Base-by-base conservation (phyloP, 2,113 vertebrate species). In the Hemichromis elongatus region DNA sequence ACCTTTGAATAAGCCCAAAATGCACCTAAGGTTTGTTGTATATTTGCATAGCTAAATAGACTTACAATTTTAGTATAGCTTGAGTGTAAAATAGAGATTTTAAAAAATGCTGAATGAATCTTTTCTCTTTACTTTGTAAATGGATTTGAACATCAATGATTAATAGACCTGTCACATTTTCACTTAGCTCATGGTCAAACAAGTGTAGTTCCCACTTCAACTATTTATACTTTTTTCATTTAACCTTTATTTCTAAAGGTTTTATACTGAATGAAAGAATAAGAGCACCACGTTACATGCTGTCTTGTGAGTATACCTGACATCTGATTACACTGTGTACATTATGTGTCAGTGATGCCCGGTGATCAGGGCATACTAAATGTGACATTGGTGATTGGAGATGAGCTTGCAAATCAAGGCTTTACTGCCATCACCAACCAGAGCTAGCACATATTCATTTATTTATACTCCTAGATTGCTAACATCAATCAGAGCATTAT, bases 391-490 rank as follows among this genome's bases (percentile, higher is more conserved):
- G 91, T 83, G 81, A 93, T 92, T 92, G 88, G 86, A 93, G 91
- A 96, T 93, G 91, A 90, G 90, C 91, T 89, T 93, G 90, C 92
- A 95, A 95, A 96, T 96, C 94, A 93, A 91, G 88, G 70, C 94
- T 95, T 94, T 93, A 95, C 81, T 89, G 89, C 91, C 85, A 78
- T 89, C 90, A 87, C 91, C 79, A 77, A 87, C 82, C 84, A n/a
- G 77, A 80, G 56, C 81, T 54, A 88, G 85, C 90, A 82, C 87
- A 89, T 89, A 92, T 95, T 95, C 84, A 95, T 95, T 95, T 95
- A 96, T 96, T 96, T 95, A 95, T 96, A 91, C 91, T 88, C 83
- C 75, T 59, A 92, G 93, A 96, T 94, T 93, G 91, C 93, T 90
- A 57, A 90, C 90, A 94, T 95, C 91, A 93, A 92, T 93, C 93